phyloP scores from a whole-genome alignment of 2,888 invertebrate genomes.

The Calameuta idolon region DNA sequence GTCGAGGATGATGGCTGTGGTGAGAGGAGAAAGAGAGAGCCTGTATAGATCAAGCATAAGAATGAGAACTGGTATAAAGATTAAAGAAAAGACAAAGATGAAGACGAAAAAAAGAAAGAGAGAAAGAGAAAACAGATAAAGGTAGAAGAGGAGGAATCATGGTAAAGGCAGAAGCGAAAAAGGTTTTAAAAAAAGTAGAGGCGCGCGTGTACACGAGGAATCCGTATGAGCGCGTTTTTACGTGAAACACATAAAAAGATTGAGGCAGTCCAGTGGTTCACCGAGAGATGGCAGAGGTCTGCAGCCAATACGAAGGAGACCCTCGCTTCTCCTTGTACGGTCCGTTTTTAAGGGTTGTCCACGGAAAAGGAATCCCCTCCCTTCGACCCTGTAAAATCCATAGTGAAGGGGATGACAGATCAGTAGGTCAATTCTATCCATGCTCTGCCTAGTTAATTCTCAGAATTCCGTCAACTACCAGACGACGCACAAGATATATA shows the following conservation, averaged over 20 bases:
- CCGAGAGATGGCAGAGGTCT: conserved; percentile 62
- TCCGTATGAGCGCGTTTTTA: conserved; percentile 53
- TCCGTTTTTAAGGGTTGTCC: background rate
- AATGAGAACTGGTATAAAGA: conserved; percentile 31
- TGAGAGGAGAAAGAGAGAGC: background rate
- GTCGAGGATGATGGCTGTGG: background rate
- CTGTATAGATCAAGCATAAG: conserved; percentile 27
- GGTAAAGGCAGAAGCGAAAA: background rate
- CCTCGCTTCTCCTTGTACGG: background rate
- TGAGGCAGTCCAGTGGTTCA: conserved; percentile 48
- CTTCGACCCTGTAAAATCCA: background rate
- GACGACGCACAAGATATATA: background rate
- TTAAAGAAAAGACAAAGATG: conserved; percentile 10
- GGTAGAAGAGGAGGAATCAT: background rate
- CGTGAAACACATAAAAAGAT: conserved; percentile 54
- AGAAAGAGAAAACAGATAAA: no score
- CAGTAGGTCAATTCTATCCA: background rate
- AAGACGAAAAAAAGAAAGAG: conserved; percentile 1
- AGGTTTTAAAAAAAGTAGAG: background rate
- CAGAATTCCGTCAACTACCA: background rate
- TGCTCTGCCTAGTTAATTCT: background rate
- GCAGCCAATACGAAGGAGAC: conserved; percentile 36
- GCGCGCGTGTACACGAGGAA: conserved; percentile 18
- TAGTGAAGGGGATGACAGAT: background rate
- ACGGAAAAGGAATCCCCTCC: background rate